Evolutionary conservation across 2,113 vertebrate genomes (phyloP).

Genomic region (Microcebus lehilahytsara): DNA sequence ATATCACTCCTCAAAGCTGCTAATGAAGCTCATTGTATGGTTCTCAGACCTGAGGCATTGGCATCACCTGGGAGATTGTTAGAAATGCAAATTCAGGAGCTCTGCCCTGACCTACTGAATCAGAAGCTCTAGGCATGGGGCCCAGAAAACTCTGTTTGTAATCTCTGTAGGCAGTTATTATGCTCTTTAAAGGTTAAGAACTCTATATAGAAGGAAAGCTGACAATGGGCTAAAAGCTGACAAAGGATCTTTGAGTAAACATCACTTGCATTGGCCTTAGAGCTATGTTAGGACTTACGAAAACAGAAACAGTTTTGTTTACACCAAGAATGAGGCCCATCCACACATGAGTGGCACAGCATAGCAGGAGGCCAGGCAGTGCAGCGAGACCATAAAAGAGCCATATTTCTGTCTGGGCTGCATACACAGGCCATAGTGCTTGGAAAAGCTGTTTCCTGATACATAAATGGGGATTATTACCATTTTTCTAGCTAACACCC

Average conservation of each 20-base stretch:
- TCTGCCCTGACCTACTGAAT: not conserved
- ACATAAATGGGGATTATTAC: not conserved
- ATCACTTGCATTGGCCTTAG: not conserved
- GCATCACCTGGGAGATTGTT: not conserved
- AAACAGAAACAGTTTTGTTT: not conserved
- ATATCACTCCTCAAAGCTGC: not conserved
- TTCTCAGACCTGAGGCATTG: not conserved
- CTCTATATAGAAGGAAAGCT: not conserved
- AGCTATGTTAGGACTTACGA: not conserved
- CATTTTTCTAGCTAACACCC: not conserved
- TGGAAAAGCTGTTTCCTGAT: not conserved
- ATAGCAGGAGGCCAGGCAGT: too few relatives aligned
- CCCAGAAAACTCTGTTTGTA: not conserved
- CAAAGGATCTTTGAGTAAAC: not conserved
- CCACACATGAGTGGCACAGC: accelerated
- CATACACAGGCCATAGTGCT: not conserved
- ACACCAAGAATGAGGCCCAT: not conserved
- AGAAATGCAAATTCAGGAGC: not conserved
- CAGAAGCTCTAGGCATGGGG: not conserved
- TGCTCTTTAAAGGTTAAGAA: not conserved
- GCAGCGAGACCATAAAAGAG: not conserved
- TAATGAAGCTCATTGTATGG: not conserved
- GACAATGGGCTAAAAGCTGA: not conserved
- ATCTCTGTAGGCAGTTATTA: not conserved
- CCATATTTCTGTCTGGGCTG: not conserved